phyloP scores from a whole-genome alignment of 2,797 vertebrate genomes.

The Alauda arvensis region DNA sequence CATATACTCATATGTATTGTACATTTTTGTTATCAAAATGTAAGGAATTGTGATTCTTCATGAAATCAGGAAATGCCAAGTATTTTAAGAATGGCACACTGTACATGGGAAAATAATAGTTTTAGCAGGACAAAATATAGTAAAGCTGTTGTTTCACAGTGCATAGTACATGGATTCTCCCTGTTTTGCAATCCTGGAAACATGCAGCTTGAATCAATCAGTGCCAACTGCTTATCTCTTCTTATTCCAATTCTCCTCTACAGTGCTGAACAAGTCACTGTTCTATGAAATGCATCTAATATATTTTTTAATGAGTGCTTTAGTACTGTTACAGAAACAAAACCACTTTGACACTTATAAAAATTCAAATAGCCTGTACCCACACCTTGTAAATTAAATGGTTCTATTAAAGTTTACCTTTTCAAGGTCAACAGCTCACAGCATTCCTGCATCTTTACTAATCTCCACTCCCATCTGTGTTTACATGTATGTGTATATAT shows the following conservation, averaged over 20 bases:
- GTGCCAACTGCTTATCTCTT: neutral
- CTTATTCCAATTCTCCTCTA: neutral
- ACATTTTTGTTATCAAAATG: neutral
- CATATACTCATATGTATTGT: neutral
- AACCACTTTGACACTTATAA: neutral
- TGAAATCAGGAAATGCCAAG: neutral
- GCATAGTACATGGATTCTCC: neutral
- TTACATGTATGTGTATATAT: rapidly evolving
- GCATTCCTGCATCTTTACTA: neutral
- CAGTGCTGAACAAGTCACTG: neutral
- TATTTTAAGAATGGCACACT: neutral
- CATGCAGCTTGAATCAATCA: neutral
- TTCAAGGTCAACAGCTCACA: neutral
- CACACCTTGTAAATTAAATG: neutral
- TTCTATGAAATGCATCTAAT: neutral
- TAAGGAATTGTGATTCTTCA: neutral
- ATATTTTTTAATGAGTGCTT: neutral
- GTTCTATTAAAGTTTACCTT: neutral
- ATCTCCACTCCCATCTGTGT: neutral
- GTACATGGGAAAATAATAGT: rapidly evolving
- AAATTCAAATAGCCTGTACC: neutral
- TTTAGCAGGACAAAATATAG: neutral
- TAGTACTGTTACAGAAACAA: neutral
- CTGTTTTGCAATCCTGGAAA: neutral
- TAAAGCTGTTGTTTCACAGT: neutral